These are phyloP conservation scores for Eumaeus atala DNA, from an alignment of 1,140 invertebrate genomes.

Conservation along the genomic window DNA sequence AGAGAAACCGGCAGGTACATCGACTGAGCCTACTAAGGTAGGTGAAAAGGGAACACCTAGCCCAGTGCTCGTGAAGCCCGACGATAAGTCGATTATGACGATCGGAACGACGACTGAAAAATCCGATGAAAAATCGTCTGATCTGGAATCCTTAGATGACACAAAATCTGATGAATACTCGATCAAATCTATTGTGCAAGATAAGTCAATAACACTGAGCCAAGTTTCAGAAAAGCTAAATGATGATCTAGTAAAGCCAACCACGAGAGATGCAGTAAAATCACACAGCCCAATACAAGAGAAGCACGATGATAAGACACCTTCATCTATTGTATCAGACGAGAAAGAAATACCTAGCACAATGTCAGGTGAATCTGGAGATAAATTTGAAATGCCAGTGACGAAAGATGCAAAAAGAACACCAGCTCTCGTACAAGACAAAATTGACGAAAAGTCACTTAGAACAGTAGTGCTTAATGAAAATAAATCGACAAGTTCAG, in stretches of 20 bases:
- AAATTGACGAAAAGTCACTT: background rate
- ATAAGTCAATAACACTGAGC: no score
- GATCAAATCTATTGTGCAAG: no score
- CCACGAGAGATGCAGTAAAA: background rate
- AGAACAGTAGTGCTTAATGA: background rate
- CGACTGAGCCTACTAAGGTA: background rate
- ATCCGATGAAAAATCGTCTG: no score
- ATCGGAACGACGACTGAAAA: no score
- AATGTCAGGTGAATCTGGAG: background rate
- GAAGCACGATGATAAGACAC: background rate
- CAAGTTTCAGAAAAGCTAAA: no score
- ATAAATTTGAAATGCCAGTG: background rate
- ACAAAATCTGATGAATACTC: constrained; percentile 10
- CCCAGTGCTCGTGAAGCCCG: no score
- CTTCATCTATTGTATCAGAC: background rate
- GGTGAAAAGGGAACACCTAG: background rate
- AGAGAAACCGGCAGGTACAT: background rate
- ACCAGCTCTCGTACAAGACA: background rate
- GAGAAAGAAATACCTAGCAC: no score
- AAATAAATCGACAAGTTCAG: no score
- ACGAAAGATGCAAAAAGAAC: background rate
- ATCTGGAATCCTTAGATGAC: constrained; percentile 11
- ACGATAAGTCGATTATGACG: no score
- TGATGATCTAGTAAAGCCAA: no score
- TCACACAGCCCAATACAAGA: background rate